A percentile compares a stretch with the other conserved stretches of the same genome.
phyloP scores from a whole-genome alignment of 2,888 invertebrate genomes.

The Ennomos quercinarius region DNA sequence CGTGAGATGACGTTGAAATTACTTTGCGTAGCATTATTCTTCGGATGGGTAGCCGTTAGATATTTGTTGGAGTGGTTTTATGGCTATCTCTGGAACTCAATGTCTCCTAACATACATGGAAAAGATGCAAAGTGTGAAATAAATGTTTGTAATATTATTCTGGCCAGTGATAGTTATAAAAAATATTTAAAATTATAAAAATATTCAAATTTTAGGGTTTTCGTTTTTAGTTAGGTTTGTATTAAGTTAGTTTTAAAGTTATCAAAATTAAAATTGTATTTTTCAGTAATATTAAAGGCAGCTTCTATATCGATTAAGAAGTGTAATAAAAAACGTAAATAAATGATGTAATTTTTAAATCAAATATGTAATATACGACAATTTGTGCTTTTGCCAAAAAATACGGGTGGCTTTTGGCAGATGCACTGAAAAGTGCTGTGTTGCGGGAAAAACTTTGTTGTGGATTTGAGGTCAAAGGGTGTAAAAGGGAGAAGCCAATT shows the following conservation, averaged over 20 bases:
- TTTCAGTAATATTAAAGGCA: no score
- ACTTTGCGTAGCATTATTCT: slow-evolving; percentile 28
- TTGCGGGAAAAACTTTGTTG: slow-evolving; percentile 32
- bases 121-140: neutral
- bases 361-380: neutral
- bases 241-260: no score
- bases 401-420: slow-evolving; percentile 10
- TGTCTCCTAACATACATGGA: no score
- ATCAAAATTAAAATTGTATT: no score
- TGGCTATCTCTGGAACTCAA: slow-evolving; percentile 2
- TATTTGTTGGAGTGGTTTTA: slow-evolving; percentile 8
- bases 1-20: slow-evolving; percentile 21
- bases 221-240: no score
- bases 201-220: no score
- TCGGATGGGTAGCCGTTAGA: slow-evolving; percentile 24
- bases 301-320: no score
- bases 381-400: slow-evolving; percentile 11
- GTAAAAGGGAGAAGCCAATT: neutral
- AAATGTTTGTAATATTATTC: no score
- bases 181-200: no score
- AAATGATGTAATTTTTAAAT: no score
- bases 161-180: no score
- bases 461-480: slow-evolving; percentile 18
- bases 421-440: slow-evolving; percentile 16
- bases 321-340: no score